A percentile compares a stretch with the other conserved stretches of the same genome.
phyloP scores from a whole-genome alignment of 2,888 invertebrate genomes.

The Allygus modestus region DNA sequence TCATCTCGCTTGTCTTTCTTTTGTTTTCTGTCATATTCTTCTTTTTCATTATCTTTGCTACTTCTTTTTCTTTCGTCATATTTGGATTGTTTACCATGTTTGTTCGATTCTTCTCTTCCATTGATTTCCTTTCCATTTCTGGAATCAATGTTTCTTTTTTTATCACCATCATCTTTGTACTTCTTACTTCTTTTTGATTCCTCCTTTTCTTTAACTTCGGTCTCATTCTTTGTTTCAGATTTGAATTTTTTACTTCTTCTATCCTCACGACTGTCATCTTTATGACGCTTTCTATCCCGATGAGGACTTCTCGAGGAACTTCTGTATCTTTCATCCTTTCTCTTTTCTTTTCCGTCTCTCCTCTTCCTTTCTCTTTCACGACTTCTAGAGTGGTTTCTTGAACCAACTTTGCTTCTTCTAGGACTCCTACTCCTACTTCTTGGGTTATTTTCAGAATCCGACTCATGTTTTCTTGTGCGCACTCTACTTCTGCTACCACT shows the following conservation, averaged over 20 bases:
- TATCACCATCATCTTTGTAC: background rate
- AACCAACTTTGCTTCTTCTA: slow-evolving; percentile 6
- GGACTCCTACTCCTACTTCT: slow-evolving; percentile 32
- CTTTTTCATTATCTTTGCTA: background rate
- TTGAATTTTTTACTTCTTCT: slow-evolving; percentile 31
- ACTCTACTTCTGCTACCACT: slow-evolving; percentile 21
- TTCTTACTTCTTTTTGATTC: background rate
- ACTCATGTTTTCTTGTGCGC: background rate
- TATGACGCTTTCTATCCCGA: slow-evolving; percentile 18
- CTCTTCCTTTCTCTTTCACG: slow-evolving; percentile 36
- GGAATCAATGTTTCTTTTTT: background rate
- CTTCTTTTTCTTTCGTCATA: background rate
- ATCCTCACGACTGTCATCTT: background rate
- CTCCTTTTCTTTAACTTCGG: background rate
- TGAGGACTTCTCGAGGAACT: slow-evolving; percentile 42
- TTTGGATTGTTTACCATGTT: background rate
- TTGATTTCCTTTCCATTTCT: slow-evolving; percentile 9
- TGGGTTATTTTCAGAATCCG: slow-evolving; percentile 4
- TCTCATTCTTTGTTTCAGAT: background rate
- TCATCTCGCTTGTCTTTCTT: background rate
- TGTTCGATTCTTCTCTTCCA: background rate
- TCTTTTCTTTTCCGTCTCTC: slow-evolving; percentile 10
- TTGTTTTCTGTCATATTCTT: background rate
- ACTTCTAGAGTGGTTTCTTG: slow-evolving; percentile 4
- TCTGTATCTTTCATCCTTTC: slow-evolving; percentile 6